Base-by-base conservation (phyloP, 1,140 invertebrate species). In the Drosophila albomicans region DNA sequence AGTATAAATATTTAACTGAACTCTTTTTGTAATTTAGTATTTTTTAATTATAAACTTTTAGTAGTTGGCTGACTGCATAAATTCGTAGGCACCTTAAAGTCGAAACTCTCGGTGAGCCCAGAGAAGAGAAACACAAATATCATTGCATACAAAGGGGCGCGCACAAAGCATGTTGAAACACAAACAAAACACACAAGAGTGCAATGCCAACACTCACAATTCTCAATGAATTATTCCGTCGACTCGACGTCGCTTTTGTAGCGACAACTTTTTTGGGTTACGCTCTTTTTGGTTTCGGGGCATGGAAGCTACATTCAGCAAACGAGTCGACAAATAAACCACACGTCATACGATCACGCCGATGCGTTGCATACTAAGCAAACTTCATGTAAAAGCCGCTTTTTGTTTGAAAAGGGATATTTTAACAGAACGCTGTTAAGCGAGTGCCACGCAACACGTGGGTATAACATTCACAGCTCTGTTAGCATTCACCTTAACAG, bases 361-460 rank as follows among this genome's bases (percentile, higher is more conserved):
- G 5, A 10, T 45, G 28, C 13, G 28, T 51, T 58, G 25, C 52
- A 59, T 35, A 75, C 73, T 75, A 52, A 75, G 30, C 38, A 38
- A 30, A 30, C 32, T 15, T 45, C 16, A n/a, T 7, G 20, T 20
- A 35, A 64, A 45, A 16, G 38, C 13, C 77, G 63, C 4, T 30
- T 13, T 28, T 8, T 46, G 41, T 13, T 13, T 11, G 4, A 13
- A 13, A 25, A 51, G 64, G 78, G 57, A 84, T 48, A 79, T 78
- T 78, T 78, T 77, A 78, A 63, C 75, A 78, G 69, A 56, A 16
- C 38, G 32, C 46, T 6, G 45, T 72, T 13, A 74, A 81, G 65
- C 63, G 78, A 73, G 66, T 66, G 82, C 61, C 57, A 70, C 65
- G 73, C 85, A 87, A 87, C 84, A 87, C 80, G 82, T 88, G 82